These are phyloP conservation scores for Heliconius hewitsoni DNA, from an alignment of 1,140 invertebrate species.

Conservation along the genomic window DNA sequence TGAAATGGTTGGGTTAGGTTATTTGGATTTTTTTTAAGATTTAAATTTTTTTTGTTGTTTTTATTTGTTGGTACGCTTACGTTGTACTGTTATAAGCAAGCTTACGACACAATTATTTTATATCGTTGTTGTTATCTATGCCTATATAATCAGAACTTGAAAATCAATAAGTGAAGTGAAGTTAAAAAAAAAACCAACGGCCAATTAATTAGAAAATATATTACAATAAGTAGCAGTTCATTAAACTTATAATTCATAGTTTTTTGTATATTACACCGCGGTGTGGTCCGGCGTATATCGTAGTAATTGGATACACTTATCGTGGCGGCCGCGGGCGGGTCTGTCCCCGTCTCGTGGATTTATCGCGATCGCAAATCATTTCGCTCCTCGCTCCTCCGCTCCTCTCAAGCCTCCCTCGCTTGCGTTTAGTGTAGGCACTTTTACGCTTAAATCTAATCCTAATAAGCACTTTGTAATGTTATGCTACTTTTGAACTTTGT, in stretches of 20 bases:
- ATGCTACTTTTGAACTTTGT: not conserved
- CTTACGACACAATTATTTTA: not conserved
- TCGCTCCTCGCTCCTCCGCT: slow-evolving; percentile 47
- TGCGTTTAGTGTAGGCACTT: not conserved
- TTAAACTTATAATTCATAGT: slow-evolving; percentile 30
- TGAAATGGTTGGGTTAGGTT: too few species aligned
- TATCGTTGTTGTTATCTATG: not conserved
- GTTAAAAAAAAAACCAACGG: not conserved
- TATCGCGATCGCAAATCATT: slow-evolving; percentile 70
- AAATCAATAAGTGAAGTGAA: not conserved
- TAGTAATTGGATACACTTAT: slow-evolving; percentile 75
- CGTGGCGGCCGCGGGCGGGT: slow-evolving; percentile 62
- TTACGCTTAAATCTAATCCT: not conserved
- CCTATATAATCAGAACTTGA: not conserved
- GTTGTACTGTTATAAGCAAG: not conserved
- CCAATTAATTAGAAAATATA: slow-evolving; percentile 1
- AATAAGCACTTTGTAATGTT: slow-evolving; percentile 8
- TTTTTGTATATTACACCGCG: slow-evolving; percentile 34
- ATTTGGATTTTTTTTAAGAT: too few species aligned
- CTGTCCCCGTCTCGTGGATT: slow-evolving; percentile 61
- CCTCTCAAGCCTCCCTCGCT: slow-evolving; percentile 37
- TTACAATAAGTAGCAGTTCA: slow-evolving; percentile 22
- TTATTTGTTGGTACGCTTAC: too few species aligned
- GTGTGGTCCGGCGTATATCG: slow-evolving; percentile 50
- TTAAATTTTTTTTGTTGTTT: too few species aligned